phyloP scores from a whole-genome alignment of 2,888 invertebrate species.

The Tribolium freemani region DNA sequence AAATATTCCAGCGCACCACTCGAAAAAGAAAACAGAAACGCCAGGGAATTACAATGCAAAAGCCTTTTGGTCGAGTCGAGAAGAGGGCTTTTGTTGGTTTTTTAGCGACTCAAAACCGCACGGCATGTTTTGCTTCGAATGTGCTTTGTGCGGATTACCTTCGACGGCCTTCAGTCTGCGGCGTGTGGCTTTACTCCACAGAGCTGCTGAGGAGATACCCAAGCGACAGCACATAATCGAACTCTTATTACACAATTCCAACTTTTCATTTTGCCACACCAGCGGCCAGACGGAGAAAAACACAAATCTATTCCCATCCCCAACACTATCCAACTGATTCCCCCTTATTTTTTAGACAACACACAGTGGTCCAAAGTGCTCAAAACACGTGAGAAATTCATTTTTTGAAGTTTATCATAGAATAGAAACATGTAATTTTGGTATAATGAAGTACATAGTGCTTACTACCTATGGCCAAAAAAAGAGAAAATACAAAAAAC shows the following conservation, averaged over 20 bases:
- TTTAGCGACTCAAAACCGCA: constrained; percentile 41
- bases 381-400: no score
- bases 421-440: no score
- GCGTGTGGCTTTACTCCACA: constrained; percentile 6
- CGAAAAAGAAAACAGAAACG: constrained; percentile 33
- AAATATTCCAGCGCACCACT: constrained; percentile 27
- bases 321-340: no score
- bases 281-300: neutral
- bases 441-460: no score
- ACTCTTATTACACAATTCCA: neutral
- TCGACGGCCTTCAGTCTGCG: constrained; percentile 46
- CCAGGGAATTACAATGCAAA: constrained; percentile 34
- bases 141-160: constrained; percentile 46
- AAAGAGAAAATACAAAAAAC: no score
- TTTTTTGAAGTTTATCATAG: no score
- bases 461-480: no score
- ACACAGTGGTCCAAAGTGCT: no score
- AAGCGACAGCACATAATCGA: neutral
- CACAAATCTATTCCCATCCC: neutral
- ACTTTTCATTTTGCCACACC: neutral
- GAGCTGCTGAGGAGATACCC: neutral
- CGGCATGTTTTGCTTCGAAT: constrained; percentile 45
- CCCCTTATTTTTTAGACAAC: no score
- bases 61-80: constrained; percentile 38
- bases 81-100: constrained; percentile 38